These are phyloP conservation scores for Harmothoe impar DNA, from an alignment of 2,888 invertebrate species.

Conservation along the genomic window DNA sequence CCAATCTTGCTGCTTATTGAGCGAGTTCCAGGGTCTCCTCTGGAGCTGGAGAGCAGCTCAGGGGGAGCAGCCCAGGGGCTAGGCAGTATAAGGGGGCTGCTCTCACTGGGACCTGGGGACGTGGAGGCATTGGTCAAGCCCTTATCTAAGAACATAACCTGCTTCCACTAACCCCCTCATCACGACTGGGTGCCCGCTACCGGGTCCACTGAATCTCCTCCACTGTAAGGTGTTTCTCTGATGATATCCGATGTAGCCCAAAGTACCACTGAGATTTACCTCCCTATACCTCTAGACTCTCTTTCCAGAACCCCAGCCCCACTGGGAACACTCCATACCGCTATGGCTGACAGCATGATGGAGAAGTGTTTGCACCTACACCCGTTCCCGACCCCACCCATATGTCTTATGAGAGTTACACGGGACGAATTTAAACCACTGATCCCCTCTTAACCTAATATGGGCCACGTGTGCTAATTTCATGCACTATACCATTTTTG, in stretches of 20 bases:
- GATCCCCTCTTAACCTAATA: too few species aligned
- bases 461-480: too few species aligned
- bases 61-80: too few species aligned
- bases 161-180: neutral
- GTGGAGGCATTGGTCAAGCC: neutral
- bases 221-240: neutral
- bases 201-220: neutral
- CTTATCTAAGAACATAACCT: neutral
- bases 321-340: too few species aligned
- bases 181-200: neutral
- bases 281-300: too few species aligned
- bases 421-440: too few species aligned
- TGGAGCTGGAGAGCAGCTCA: neutral
- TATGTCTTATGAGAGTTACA: too few species aligned
- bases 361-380: too few species aligned
- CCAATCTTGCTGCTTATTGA: conserved; percentile 42
- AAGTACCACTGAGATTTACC: neutral
- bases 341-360: too few species aligned
- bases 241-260: neutral
- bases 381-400: too few species aligned
- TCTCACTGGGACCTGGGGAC: neutral
- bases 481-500: too few species aligned
- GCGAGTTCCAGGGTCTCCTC: neutral
- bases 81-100: neutral
- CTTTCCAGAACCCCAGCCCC: too few species aligned